Percentiles rank a stretch among this genome's conserved stretches.
These are phyloP conservation scores for Nemapogon koenigi DNA, from an alignment of 2,888 invertebrate species.

Conservation along the genomic window DNA sequence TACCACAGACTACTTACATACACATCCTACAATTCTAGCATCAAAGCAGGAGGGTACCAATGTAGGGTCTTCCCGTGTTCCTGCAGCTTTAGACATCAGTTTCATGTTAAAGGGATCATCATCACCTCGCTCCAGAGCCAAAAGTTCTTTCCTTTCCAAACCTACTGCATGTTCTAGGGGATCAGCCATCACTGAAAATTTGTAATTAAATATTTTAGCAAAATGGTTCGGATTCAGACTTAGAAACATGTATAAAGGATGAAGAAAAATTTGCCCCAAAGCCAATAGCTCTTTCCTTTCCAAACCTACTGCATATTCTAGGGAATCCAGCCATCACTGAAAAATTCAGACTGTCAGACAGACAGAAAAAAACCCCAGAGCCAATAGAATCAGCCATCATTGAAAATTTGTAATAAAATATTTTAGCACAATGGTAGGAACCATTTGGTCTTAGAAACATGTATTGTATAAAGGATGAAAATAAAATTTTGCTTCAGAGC, in stretches of 20 bases:
- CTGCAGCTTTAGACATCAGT: constrained; percentile 78
- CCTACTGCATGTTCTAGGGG: constrained; percentile 94
- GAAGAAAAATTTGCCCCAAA: constrained; percentile 84
- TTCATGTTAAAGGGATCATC: constrained; percentile 88
- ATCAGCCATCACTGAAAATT: constrained; percentile 79
- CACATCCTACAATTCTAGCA: constrained; percentile 91
- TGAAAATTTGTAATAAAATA: too few species aligned
- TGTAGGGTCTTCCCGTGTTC: constrained; percentile 87
- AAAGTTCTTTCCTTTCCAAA: constrained; percentile 86
- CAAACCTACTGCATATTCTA: constrained; percentile 93
- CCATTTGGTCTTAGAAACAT: too few species aligned
- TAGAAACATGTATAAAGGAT: constrained; percentile 87
- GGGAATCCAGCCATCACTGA: constrained; percentile 83
- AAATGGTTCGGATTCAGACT: too few species aligned
- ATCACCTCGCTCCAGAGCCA: constrained; percentile 86
- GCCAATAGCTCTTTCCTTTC: constrained; percentile 91
- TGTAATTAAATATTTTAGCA: too few species aligned
- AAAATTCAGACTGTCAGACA: too few species aligned
- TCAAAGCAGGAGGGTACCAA: constrained; percentile 90
- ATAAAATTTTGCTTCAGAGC: too few species aligned
- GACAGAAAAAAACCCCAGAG: too few species aligned
- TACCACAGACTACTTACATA: constrained; percentile 72
- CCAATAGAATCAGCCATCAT: too few species aligned
- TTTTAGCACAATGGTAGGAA: too few species aligned
- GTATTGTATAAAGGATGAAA: too few species aligned